phyloP scores from a whole-genome alignment of 2,888 invertebrate species.

The Cerastis rubricosa region DNA sequence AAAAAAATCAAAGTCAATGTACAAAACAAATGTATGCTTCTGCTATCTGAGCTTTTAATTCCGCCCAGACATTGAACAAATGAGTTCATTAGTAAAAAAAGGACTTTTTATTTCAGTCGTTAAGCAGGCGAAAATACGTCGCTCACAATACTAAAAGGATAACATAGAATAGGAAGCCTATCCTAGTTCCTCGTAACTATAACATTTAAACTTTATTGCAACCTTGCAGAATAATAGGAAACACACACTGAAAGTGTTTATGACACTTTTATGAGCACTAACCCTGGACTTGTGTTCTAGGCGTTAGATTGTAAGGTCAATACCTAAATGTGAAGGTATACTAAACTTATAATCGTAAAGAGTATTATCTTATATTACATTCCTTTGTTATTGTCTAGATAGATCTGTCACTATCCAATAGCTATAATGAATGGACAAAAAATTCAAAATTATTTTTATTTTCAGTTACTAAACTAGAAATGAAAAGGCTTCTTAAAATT shows the following conservation, averaged over 20 bases:
- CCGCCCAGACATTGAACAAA: not conserved
- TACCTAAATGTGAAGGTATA: slow-evolving; percentile 32
- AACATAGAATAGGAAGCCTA: not conserved
- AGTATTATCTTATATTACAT: not conserved
- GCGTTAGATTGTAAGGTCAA: slow-evolving; percentile 43
- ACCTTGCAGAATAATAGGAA: slow-evolving; percentile 37
- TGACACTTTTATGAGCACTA: slow-evolving; percentile 29
- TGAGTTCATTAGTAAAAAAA: not conserved
- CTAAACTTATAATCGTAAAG: slow-evolving; percentile 12
- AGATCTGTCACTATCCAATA: not conserved
- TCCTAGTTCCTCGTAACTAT: not conserved
- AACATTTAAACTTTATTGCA: slow-evolving; percentile 24
- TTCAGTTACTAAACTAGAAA: not conserved
- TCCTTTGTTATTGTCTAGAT: slow-evolving; percentile 1
- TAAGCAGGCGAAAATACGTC: not conserved
- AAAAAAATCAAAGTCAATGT: not conserved
- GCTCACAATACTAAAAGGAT: not conserved
- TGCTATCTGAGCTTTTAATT: not conserved
- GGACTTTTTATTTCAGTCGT: not conserved
- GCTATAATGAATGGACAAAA: not conserved
- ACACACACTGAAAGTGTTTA: slow-evolving; percentile 17
- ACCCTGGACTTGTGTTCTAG: slow-evolving; percentile 8
- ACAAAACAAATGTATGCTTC: not conserved
- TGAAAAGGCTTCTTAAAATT: not conserved
- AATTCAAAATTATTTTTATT: not conserved